Evolutionary conservation across 2,113 vertebrate genomes (phyloP).

Genomic region (Calidris pugnax): DNA sequence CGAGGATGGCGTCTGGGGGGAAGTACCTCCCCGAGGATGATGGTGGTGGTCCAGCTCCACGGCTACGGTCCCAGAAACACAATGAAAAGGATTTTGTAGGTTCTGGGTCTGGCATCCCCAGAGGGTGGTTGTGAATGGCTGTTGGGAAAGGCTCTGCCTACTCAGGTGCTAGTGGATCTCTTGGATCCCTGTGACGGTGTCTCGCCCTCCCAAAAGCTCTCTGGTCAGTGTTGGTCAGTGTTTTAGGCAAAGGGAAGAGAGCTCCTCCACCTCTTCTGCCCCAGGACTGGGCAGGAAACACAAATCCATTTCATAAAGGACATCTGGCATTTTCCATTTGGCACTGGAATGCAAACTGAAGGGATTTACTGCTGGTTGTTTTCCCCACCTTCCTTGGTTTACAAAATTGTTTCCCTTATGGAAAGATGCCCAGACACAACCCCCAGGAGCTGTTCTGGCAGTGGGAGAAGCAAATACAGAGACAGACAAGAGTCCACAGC

Average conservation of each 20-base stretch:
- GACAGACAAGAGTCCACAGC: not conserved
- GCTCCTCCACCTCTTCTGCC: not conserved
- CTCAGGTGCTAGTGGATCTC: not conserved
- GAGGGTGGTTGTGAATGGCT: fast-evolving
- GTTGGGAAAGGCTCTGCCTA: not conserved
- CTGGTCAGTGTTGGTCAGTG: too few relatives aligned
- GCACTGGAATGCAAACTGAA: not conserved
- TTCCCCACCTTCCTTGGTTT: not conserved
- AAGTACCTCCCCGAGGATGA: fast-evolving
- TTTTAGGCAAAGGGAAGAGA: not conserved
- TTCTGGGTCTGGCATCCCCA: not conserved
- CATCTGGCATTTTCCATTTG: not conserved
- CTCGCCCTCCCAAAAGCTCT: not conserved
- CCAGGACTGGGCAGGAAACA: not conserved
- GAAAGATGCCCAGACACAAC: not conserved
- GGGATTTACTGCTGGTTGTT: not conserved
- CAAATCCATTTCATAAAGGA: not conserved
- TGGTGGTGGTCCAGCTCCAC: not conserved
- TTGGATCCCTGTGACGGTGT: fast-evolving
- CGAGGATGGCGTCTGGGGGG: fast-evolving
- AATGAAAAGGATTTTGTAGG: not conserved
- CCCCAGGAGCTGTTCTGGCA: not conserved
- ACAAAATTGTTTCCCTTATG: not conserved
- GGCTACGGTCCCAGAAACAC: fast-evolving
- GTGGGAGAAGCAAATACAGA: not conserved